A percentile compares a stretch with the other conserved stretches of the same genome.
Evolutionary conservation across 2,888 invertebrate genomes (phyloP).

Genomic region (Acleris laterana): DNA sequence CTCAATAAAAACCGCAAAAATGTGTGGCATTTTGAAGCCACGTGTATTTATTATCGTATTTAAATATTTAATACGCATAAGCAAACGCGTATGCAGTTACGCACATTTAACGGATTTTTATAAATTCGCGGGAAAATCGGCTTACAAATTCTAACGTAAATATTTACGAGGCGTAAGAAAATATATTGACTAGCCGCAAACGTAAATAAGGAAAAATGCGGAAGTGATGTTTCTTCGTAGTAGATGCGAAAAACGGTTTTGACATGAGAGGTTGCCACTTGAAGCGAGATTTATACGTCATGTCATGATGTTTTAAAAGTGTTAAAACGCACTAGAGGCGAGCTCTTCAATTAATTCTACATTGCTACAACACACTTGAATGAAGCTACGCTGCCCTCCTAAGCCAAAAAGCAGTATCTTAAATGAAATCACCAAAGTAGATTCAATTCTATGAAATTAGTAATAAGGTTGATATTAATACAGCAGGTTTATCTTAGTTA

Average conservation of each 20-base stretch:
- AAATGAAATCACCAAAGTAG: too few relatives aligned
- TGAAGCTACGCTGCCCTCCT: too few relatives aligned
- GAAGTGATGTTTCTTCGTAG: background rate
- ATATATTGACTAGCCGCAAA: constrained; percentile 24
- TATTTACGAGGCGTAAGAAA: constrained; percentile 18
- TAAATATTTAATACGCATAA: too few relatives aligned
- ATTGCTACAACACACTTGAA: background rate
- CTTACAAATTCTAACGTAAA: constrained; percentile 12
- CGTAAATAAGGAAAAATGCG: constrained; percentile 9
- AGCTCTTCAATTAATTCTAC: background rate
- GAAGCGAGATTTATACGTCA: constrained; percentile 2
- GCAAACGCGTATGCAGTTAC: too few relatives aligned
- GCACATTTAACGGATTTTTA: too few relatives aligned
- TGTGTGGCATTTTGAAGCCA: too few relatives aligned
- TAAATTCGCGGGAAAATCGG: constrained; percentile 1
- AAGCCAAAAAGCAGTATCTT: too few relatives aligned
- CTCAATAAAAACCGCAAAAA: too few relatives aligned
- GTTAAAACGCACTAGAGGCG: background rate
- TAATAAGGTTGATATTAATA: too few relatives aligned
- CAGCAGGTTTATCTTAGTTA: too few relatives aligned
- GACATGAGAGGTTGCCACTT: constrained; percentile 9
- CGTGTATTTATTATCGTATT: too few relatives aligned
- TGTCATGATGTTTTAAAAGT: background rate
- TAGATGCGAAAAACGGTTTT: constrained; percentile 25
- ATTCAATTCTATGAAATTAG: too few relatives aligned